Percentiles rank a stretch among this genome's conserved stretches.
These are phyloP conservation scores for Sinocyclocheilus grahami DNA, from an alignment of 2,113 vertebrate genomes.

Conservation along the genomic window DNA sequence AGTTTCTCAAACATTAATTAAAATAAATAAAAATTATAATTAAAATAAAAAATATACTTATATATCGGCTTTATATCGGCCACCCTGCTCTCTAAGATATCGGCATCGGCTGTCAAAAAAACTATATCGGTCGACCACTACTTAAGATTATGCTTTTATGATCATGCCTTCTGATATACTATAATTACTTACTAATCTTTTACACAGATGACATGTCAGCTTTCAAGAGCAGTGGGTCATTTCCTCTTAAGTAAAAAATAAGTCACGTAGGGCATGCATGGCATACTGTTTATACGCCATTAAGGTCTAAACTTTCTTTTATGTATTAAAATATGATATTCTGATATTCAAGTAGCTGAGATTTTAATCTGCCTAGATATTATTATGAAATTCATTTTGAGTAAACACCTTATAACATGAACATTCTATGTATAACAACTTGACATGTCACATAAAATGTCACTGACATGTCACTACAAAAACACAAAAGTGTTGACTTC, in stretches of 20 bases:
- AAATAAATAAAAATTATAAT: no score
- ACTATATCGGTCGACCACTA: no score
- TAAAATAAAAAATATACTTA: no score
- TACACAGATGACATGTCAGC: background rate
- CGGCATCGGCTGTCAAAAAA: no score
- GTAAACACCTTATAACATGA: background rate
- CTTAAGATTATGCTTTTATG: background rate
- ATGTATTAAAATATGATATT: background rate
- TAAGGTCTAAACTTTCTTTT: background rate
- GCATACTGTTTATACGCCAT: background rate
- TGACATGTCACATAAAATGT: background rate
- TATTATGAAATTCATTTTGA: background rate
- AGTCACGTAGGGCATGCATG: background rate
- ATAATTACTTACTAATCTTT: background rate
- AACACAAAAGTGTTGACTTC: background rate
- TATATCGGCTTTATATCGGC: no score
- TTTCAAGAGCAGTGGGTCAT: background rate
- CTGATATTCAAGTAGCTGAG: background rate
- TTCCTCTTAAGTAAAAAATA: background rate
- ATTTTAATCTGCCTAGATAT: background rate
- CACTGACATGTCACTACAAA: background rate
- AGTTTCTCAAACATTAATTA: no score
- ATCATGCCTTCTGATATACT: background rate
- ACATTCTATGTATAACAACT: background rate
- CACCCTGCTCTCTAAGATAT: no score